Base-by-base conservation (phyloP, 2,888 invertebrate genomes). In the Amiota minor region DNA sequence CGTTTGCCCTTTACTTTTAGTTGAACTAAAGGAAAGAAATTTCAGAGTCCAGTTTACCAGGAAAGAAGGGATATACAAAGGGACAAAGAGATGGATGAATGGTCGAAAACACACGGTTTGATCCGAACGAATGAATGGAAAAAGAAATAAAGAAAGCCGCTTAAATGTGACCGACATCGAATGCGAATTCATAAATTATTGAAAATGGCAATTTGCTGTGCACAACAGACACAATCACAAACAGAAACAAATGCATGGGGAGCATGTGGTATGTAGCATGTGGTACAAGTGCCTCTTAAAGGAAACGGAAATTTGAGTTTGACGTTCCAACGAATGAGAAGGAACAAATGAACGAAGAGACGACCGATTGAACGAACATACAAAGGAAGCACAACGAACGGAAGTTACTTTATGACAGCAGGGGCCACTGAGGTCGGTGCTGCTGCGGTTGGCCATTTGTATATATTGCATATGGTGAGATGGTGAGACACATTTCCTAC, bases 171-270 rank as follows among this genome's bases (percentile, higher is more conserved):
- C 71, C 71, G 70, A 61, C 72, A 73, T 74, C 72, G 67, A 76
- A 76, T 76, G 73, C 72, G 72, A 72, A 75, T 75, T 71, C 74
- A 77, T 77, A 77, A 77, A 76, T 76, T 77, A 76, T 76, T 72
- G 76, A 77, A 75, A 76, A 76, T 75, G 74, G 74, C 76, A 77
- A 77, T 77, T 76, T 77, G 70, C 68, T 65, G 49, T 23, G 47
- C 49, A 59, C 56, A 59, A 59, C 70, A 59, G 47, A 70, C 56
- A 70, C n/a, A 70, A 14, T 10, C 69, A 53, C 55, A 69, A 53
- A 50, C 55, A 55, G 59, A 35, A 35, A 47, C 65, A 47, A 14
- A n/a, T 47, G 47, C 46, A 18, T 59, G n/a, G 53, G n/a, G 6
- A 16, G 45, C 14, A 8, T 45, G 20, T 12, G 49, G 50, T 50